Conservation (phyloP, 2,888 invertebrate species). For the Baronia brevicornis region DNA sequence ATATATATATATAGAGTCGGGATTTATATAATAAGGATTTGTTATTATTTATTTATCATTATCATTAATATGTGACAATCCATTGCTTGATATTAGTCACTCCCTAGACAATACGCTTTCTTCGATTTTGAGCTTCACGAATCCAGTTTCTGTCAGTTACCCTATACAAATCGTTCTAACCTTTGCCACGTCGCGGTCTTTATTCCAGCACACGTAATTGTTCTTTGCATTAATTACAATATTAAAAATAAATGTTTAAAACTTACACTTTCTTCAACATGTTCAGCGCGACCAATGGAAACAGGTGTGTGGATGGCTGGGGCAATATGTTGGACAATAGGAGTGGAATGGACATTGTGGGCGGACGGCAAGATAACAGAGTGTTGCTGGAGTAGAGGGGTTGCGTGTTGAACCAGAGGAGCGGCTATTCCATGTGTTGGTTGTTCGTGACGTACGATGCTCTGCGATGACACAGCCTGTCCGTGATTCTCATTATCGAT, state of each 20-base stretch:
- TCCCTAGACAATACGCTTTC: no score
- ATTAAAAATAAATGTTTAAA: background rate
- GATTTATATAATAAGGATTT: no score
- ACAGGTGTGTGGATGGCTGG: constrained; percentile 35
- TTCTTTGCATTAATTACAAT: no score
- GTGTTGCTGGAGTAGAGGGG: constrained; percentile 31
- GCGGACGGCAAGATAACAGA: constrained; percentile 18
- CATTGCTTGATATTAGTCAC: no score
- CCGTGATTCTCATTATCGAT: constrained; percentile 47
- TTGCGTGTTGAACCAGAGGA: constrained; percentile 25
- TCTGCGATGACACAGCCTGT: constrained; percentile 58
- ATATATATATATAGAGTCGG: no score
- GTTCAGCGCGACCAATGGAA: constrained; percentile 33
- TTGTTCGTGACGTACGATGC: constrained; percentile 57
- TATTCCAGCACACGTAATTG: no score
- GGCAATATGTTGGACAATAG: constrained; percentile 29
- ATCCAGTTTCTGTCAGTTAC: no score
- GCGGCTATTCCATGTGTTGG: constrained; percentile 35
- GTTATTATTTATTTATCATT: no score
- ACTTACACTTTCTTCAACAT: constrained; percentile 29
- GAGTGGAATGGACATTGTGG: constrained; percentile 35
- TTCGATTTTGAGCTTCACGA: no score
- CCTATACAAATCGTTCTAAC: no score
- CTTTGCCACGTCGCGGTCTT: no score
- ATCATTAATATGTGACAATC: no score